These are phyloP conservation scores for Diadema setosum DNA, from an alignment of 35 echinoderm and acorn worm species.

Conservation along the genomic window DNA sequence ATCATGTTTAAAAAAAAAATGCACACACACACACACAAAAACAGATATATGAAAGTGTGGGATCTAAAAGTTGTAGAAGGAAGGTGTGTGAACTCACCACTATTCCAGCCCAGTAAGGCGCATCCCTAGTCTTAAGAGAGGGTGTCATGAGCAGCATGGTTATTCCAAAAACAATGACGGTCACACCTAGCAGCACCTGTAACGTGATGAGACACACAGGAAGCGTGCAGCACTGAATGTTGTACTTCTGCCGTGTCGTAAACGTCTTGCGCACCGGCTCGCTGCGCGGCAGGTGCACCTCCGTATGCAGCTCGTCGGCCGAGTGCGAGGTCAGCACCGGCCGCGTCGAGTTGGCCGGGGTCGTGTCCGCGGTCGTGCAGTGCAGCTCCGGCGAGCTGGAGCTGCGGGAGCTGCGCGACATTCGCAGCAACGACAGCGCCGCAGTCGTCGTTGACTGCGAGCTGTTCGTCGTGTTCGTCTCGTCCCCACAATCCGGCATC, in stretches of 20 bases:
- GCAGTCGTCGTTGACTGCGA: conserved; percentile 80
- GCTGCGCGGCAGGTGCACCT: conserved; percentile 56
- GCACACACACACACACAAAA: no score
- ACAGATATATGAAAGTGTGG: no score
- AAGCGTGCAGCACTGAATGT: conserved; percentile 86
- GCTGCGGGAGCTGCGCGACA: conserved; percentile 83
- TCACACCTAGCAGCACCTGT: conserved; percentile 86
- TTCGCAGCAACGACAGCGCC: conserved; percentile 53
- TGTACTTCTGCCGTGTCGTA: conserved; percentile 59
- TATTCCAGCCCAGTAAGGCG: conserved; percentile 95
- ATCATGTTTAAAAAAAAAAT: no score
- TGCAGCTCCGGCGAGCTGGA: conserved; percentile 84
- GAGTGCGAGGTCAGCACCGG: conserved; percentile 36
- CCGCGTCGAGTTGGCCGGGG: conserved; percentile 28
- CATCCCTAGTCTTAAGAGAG: conserved; percentile 82
- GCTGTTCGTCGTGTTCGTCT: conserved; percentile 93
- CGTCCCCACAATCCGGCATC: conserved; percentile 85
- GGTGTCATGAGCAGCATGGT: conserved; percentile 92
- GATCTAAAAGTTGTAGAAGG: no score
- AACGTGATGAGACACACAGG: conserved; percentile 90
- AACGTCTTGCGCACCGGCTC: conserved; percentile 32
- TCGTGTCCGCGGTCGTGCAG: conserved; percentile 49
- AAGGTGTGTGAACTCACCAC: no score
- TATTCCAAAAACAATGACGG: conserved; percentile 84
- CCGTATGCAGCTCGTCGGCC: conserved; percentile 45